Evolutionary conservation across 2,797 vertebrate genomes (phyloP).

Genomic region (Coendou prehensilis): DNA sequence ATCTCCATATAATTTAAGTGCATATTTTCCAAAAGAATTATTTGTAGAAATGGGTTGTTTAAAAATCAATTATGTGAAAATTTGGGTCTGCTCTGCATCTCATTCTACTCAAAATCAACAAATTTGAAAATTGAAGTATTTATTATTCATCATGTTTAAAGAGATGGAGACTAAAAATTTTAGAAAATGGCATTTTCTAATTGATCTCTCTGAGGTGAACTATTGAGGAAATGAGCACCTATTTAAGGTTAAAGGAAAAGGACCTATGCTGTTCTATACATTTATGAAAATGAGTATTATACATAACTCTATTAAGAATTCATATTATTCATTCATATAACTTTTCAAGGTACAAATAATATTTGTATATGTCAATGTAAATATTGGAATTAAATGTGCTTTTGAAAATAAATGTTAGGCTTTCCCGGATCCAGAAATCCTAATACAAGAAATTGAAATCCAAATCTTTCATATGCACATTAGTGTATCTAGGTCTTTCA

Average conservation of each 20-base stretch:
- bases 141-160: constrained; percentile 64
- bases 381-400: constrained; percentile 53
- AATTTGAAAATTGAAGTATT: constrained; percentile 68
- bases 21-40: constrained; percentile 63
- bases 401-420: constrained; percentile 6
- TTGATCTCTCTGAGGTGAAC: constrained; percentile 53
- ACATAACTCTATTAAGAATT: not conserved
- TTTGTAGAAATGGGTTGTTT: constrained; percentile 71
- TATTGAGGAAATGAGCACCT: constrained; percentile 34
- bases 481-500: not conserved
- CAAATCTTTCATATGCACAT: not conserved
- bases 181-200: constrained; percentile 40
- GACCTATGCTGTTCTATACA: not conserved
- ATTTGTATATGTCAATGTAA: constrained; percentile 27
- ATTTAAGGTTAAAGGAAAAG: constrained; percentile 58
- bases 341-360: not conserved
- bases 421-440: constrained; percentile 22
- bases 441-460: not conserved
- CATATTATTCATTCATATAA: constrained; percentile 32
- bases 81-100: constrained; percentile 35
- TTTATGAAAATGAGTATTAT: constrained; percentile 57
- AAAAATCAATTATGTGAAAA: constrained; percentile 73
- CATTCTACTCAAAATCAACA: constrained; percentile 60
- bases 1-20: constrained; percentile 55
- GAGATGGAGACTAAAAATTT: constrained; percentile 70